Conservation (phyloP, 2,797 vertebrate species). For the Clarias pachynema region DNA sequence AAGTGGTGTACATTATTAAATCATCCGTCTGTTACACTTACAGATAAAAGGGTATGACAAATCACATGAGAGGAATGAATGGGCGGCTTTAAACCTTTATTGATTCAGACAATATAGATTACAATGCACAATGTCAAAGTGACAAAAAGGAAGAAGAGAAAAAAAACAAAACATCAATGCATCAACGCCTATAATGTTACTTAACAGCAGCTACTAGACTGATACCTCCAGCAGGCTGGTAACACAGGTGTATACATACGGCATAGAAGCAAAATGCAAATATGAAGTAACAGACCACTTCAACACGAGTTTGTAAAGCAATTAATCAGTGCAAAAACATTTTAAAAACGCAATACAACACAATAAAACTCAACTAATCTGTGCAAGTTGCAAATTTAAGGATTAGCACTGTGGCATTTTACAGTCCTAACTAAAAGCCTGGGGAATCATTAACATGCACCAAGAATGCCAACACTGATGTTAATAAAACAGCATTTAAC, state of each 20-base stretch:
- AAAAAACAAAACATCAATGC: background rate
- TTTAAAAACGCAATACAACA: slow-evolving; percentile 41
- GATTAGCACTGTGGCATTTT: slow-evolving; percentile 37
- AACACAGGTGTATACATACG: slow-evolving; percentile 23
- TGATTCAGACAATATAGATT: slow-evolving; percentile 31
- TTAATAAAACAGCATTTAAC: slow-evolving; percentile 18
- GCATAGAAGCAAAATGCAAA: background rate
- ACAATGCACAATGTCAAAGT: slow-evolving; percentile 12
- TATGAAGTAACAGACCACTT: background rate
- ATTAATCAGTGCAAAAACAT: slow-evolving; percentile 48
- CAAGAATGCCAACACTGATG: background rate
- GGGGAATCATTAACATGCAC: slow-evolving; percentile 21
- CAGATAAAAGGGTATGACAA: background rate
- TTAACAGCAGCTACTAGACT: slow-evolving; percentile 10
- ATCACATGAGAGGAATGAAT: background rate
- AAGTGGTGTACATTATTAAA: background rate
- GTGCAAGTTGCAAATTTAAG: slow-evolving; percentile 54
- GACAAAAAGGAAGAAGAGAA: background rate
- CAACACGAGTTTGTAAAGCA: background rate
- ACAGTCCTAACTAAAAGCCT: slow-evolving; percentile 34
- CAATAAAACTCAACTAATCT: slow-evolving; percentile 38
- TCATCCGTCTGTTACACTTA: background rate
- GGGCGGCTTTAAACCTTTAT: slow-evolving; percentile 53
- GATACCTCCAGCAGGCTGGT: slow-evolving; percentile 15
- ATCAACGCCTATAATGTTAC: background rate